Conservation (phyloP, 2,797 vertebrate species). For the Rhincodon typus region DNA sequence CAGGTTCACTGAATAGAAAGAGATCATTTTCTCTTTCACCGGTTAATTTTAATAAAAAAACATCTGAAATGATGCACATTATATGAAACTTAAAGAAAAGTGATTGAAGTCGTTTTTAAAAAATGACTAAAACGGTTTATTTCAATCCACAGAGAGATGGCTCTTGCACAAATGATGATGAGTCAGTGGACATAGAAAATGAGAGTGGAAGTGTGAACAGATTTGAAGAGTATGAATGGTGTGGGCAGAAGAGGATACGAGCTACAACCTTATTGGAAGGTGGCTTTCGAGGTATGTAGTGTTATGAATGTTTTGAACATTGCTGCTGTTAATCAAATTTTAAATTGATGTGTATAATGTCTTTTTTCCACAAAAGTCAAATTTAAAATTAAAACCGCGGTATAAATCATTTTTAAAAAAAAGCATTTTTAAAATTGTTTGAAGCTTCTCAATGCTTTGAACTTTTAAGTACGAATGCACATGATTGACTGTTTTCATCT, state of each 20-base stretch:
- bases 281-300: conserved; percentile 83
- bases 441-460: background rate
- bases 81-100: background rate
- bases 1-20: background rate
- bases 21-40: background rate
- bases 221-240: conserved; percentile 98
- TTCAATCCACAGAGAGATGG: conserved; percentile 77
- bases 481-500: background rate
- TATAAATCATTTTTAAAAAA: background rate
- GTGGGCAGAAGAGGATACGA: conserved; percentile 96
- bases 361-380: background rate
- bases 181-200: conserved; percentile 87
- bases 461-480: background rate
- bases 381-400: background rate
- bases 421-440: background rate
- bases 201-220: conserved; percentile 76
- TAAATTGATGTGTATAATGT: background rate
- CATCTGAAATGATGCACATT: background rate
- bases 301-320: background rate
- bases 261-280: conserved; percentile 92
- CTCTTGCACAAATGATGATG: conserved; percentile 78
- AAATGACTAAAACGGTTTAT: background rate
- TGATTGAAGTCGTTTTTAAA: background rate
- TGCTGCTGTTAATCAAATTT: background rate
- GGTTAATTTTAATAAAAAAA: background rate